phyloP scores from a whole-genome alignment of 2,113 vertebrate species.

The Aegotheles bennettii region DNA sequence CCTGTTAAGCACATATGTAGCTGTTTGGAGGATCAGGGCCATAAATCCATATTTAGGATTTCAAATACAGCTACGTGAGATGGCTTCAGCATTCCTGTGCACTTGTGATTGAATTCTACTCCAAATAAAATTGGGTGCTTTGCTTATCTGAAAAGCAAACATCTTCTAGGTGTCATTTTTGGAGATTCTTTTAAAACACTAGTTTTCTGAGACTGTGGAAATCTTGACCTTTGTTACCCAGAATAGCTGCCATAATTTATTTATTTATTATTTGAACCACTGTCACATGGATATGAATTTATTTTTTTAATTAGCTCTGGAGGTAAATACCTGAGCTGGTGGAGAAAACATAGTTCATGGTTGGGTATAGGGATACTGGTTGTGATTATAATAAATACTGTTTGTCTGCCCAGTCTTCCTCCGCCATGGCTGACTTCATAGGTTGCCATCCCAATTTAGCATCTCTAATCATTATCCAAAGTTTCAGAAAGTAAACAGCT shows the following conservation, averaged over 20 bases:
- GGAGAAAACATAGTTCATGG: background rate
- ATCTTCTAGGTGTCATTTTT: background rate
- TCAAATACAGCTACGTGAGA: background rate
- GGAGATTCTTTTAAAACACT: background rate
- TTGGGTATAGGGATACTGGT: background rate
- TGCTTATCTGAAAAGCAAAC: background rate
- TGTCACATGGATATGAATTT: background rate
- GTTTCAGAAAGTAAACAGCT: background rate
- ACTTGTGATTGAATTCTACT: background rate
- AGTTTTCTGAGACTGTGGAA: background rate
- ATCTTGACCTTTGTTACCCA: background rate
- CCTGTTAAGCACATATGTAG: background rate
- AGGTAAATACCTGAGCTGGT: background rate
- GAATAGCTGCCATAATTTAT: background rate
- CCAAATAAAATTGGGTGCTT: background rate
- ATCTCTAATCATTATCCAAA: background rate
- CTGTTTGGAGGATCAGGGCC: conserved; percentile 21
- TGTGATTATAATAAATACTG: background rate
- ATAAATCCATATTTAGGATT: conserved; percentile 46
- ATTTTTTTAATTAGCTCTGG: background rate
- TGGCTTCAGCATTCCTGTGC: background rate
- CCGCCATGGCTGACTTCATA: background rate
- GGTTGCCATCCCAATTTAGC: background rate
- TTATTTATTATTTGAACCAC: background rate
- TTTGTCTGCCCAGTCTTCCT: background rate